Base-by-base conservation (phyloP, 2,797 vertebrate genomes). In the Myotis findleyi region DNA sequence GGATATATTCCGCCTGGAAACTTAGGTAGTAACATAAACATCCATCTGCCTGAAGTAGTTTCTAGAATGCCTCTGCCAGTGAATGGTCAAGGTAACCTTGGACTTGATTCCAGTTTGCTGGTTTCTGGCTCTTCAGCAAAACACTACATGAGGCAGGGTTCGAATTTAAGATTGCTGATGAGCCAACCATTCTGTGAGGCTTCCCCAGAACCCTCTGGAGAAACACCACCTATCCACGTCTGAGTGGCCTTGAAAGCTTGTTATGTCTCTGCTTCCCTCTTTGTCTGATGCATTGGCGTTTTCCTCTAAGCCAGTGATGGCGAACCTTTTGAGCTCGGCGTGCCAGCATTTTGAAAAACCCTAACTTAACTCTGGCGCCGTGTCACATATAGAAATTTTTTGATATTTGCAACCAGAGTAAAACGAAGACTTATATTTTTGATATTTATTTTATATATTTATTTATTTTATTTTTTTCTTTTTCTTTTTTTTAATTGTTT, bases 91-190 rank as follows among this genome's bases (percentile, higher is more conserved):
- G 87, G 62, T 97, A 95, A 96, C 93, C 91, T 95, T 95, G 84
- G 49, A 38, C 14, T 95, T 68, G 49, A 49, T 87, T 95, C 84
- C 49, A 87, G 55, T 62, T 95, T 77, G 69, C 7, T 82, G 69
- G 14, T 85, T 97, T 96, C 71, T 97, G 84, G 75, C 71, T 95
- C 47, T 87, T 93, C 68, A 95, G 84, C 75, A 95, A 89, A 95
- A 95, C 38, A 95, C 80, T 96, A 95, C 62, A 89, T 27, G 30
- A 84, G 57, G n/a, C 59, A 87, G 68, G 3, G 17, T 23, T 81
- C 53, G 91, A 18, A 94, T 9, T 73, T 89, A 79, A 89, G 49
- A 95, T 84, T 12, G 38, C 88, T 85, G 38, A 86, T 85, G 81
- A 95, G 80, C 84, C 80, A 91, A 87, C 17, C 20, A 84, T 79